Evolutionary conservation across 2,797 vertebrate species (phyloP), one percentile per base, ranked within the genome.

Genomic region (Sebastiscus tertius): DNA sequence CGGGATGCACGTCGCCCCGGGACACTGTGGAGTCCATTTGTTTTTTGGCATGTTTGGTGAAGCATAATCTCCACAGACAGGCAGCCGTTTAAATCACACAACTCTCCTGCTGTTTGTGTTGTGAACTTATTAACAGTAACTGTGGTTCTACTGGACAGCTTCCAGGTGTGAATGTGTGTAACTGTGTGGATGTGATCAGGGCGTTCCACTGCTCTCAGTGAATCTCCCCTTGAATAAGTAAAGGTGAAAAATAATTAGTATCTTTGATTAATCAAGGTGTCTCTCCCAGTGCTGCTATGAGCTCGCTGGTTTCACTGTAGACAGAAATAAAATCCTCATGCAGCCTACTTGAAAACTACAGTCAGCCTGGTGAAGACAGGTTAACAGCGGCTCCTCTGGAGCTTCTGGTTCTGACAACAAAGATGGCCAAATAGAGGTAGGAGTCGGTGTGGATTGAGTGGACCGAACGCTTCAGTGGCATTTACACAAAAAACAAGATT

Each of bases 11-110:
- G 9, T 70, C 52, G 39, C 54, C 52, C 12, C n/a, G 5, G 54
- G 16, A 70, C 22, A 24, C 54, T 4, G 20, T n/a, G 46, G n/a
- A 26, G 31, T 22, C n/a, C 5, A 3, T 54, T 22, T 0, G 9
- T 54, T 54, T 22, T 72, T n/a, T 60, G 39, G 13, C 14, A 9
- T 2, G 2, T n/a, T 72, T 31, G 24, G 13, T 26, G 26, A 16
- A 29, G 56, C 3, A 3, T 22, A 5, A 34, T 34, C 39, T 34
- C 42, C 42, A 16, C 27, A 73, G 42, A 73, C 42, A 54, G 52
- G n/a, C 52, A 31, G 71, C 29, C 18, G 42, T 62, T 60, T 49
- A 61, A 72, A 72, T 72, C 27, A 72, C n/a, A 72, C 27, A 12
- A 11, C 58, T 61, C 58, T 49, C 39, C 39, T 52, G 70, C 58